Evolutionary conservation across 2,113 vertebrate species (phyloP).

Genomic region (Brachypodius melanocephalos): DNA sequence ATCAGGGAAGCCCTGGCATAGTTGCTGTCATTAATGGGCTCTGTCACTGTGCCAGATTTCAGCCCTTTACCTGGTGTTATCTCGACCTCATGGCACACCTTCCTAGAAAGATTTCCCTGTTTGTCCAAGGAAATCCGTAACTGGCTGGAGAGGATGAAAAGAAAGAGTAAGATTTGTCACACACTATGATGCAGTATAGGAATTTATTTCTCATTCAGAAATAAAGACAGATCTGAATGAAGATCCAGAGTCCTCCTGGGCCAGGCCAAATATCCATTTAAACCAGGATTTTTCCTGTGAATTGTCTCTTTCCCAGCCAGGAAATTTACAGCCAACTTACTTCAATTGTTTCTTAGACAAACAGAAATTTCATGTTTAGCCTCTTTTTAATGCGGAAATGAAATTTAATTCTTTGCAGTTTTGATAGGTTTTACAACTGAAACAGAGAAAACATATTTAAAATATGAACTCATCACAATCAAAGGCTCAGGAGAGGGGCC

Average conservation of each 20-base stretch:
- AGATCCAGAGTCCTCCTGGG: not conserved
- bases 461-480: not conserved
- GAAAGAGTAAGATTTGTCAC: not conserved
- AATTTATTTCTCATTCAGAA: not conserved
- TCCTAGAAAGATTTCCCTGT: not conserved
- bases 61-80: not conserved
- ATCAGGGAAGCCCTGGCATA: not conserved
- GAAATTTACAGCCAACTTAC: not conserved
- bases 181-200: not conserved
- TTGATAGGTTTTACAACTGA: not conserved
- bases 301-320: not conserved
- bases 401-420: not conserved
- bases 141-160: not conserved
- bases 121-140: not conserved
- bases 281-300: not conserved
- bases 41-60: not conserved
- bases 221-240: not conserved
- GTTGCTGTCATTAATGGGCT: not conserved
- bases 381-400: not conserved
- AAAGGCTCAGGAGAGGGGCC: not conserved
- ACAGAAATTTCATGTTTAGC: not conserved
- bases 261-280: not conserved
- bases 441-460: not conserved
- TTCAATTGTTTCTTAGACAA: not conserved
- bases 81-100: not conserved